Evolutionary conservation across 2,113 vertebrate genomes (phyloP), one percentile per base, ranked within the genome.

Genomic region (Osmerus eperlanus): DNA sequence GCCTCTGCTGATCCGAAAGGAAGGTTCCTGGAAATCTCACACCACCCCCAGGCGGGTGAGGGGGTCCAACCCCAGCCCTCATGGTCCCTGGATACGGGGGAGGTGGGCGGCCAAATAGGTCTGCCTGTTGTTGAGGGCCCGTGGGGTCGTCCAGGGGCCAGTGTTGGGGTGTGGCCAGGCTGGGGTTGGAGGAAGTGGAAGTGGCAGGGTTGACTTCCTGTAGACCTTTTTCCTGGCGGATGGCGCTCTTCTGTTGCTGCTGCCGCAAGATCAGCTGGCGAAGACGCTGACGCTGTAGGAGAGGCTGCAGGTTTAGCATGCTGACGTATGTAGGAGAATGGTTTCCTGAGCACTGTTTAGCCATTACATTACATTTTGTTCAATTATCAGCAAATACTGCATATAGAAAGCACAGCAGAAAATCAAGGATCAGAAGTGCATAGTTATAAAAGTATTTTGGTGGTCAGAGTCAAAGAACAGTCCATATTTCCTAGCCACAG

Each of bases 211-310:
- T 28, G 15, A 92, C 25, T 0, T 96, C 95, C 77, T 90, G 93
- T 0, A 93, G 80, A 59, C 90, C 90, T 60, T 96, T 99, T 78
- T 99, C 97, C 79, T 95, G 97, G 0, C 95, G 93, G 36, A 94
- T 78, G 0, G 93, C 91, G 1, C 92, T 94, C 84, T 96, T 99
- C 87, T 97, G 95, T 82, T 98, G 95, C 67, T 97, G 97, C 73
- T 98, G 97, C 76, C 95, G 91, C 0, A 99, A 91, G 77, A 99
- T 93, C 9, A 96, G 93, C 87, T 99, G 96, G 6, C 97, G 94
- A 14, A 99, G 89, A 75, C 95, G 93, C 80, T 96, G 96, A 2
- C 96, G 94, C 97, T 99, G 88, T 52, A 18, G 75, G 66, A 64
- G 2, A 28, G 62, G 67, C 32, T 65, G 66, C 60, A 78, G 29